These are phyloP conservation scores for Synanthedon formicaeformis DNA, from an alignment of 2,888 invertebrate species.

Conservation along the genomic window DNA sequence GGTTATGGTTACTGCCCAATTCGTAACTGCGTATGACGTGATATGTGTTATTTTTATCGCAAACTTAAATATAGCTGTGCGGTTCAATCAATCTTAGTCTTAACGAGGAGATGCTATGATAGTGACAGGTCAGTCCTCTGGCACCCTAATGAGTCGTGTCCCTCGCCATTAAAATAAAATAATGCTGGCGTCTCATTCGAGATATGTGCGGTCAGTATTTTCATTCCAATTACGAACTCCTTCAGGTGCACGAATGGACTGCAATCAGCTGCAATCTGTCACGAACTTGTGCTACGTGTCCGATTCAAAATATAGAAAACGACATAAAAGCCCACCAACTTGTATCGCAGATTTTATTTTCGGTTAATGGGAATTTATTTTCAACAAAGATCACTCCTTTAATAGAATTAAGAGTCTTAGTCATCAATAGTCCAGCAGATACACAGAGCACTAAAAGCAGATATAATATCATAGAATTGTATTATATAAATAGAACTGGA, in stretches of 20 bases:
- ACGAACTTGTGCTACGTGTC: constrained; percentile 11
- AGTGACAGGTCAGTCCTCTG: constrained; percentile 18
- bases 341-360: too few species aligned
- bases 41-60: constrained; percentile 24
- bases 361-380: too few species aligned
- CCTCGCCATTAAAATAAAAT: constrained; percentile 14
- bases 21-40: too few species aligned
- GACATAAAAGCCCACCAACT: neutral
- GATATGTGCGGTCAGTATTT: constrained; percentile 32
- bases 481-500: too few species aligned
- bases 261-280: constrained; percentile 37
- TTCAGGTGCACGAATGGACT: constrained; percentile 37
- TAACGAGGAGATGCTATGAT: constrained; percentile 38
- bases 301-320: constrained; percentile 19
- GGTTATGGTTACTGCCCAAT: too few species aligned
- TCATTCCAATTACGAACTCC: constrained; percentile 53
- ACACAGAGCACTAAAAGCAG: too few species aligned
- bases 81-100: constrained; percentile 32
- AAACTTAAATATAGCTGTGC: constrained; percentile 9
- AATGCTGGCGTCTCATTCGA: constrained; percentile 18
- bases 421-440: too few species aligned
- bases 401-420: too few species aligned
- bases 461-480: too few species aligned
- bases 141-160: constrained; percentile 34
- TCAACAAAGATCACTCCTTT: too few species aligned